These are phyloP conservation scores for Prinia subflava DNA, from an alignment of 2,113 vertebrate species.

Conservation along the genomic window DNA sequence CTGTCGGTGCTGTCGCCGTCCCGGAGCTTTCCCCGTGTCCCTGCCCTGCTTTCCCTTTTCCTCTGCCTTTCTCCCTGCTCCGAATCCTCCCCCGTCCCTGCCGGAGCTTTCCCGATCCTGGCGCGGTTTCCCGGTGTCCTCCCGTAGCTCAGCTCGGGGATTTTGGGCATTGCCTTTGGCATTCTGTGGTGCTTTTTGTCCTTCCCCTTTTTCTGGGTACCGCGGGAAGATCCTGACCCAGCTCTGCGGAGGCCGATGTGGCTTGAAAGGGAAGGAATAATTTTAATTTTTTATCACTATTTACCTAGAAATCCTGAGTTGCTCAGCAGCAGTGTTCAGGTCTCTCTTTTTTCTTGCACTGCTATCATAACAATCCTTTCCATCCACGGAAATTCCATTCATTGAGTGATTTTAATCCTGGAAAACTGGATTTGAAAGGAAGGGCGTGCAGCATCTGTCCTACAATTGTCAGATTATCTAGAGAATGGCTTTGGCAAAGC, in stretches of 20 bases:
- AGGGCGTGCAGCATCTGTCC: background rate
- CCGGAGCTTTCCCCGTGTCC: background rate
- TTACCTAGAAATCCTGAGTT: background rate
- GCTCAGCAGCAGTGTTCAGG: background rate
- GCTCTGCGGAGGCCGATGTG: accelerated
- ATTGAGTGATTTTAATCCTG: background rate
- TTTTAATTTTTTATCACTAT: background rate
- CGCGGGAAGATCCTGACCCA: accelerated
- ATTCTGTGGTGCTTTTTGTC: background rate
- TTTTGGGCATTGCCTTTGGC: background rate
- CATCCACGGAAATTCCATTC: background rate
- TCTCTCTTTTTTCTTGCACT: background rate
- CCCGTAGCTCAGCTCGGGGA: background rate
- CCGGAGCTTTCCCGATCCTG: background rate
- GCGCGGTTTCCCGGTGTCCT: accelerated
- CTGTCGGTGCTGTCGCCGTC: background rate
- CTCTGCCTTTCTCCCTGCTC: background rate
- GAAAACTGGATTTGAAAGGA: background rate
- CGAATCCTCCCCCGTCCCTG: background rate
- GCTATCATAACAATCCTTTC: background rate
- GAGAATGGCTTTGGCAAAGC: background rate
- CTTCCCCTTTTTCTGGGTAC: background rate
- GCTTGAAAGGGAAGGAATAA: background rate
- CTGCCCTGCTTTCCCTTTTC: background rate
- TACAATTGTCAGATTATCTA: background rate